These are phyloP conservation scores for Acromyrmex charruanus DNA, from an alignment of 1,140 invertebrate species.

Conservation along the genomic window DNA sequence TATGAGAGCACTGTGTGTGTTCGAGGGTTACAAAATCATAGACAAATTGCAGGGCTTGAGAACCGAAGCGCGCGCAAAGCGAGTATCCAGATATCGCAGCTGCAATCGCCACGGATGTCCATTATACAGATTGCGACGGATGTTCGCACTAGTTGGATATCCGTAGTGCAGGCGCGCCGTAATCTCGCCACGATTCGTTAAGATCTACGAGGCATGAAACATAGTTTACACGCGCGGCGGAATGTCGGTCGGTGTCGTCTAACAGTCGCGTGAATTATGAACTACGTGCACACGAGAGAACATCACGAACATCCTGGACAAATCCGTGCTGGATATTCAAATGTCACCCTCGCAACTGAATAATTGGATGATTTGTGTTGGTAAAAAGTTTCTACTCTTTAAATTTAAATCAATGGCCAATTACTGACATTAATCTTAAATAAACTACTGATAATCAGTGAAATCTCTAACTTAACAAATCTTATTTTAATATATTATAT, in stretches of 20 bases:
- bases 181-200: conserved; percentile 48
- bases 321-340: conserved; percentile 2
- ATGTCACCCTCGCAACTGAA: background rate
- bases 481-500: too few species aligned
- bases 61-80: background rate
- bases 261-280: conserved; percentile 32
- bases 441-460: too few species aligned
- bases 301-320: background rate
- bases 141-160: conserved; percentile 24
- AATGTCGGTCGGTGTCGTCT: conserved; percentile 29
- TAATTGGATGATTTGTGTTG: background rate
- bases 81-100: background rate
- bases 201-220: conserved; percentile 50
- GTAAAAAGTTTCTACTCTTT: background rate
- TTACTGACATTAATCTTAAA: too few species aligned
- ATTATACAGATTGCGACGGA: conserved; percentile 50
- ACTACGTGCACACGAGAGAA: background rate
- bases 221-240: conserved; percentile 32
- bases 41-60: conserved; percentile 7
- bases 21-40: background rate
- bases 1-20: background rate
- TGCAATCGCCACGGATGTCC: conserved; percentile 36
- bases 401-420: too few species aligned
- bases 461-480: too few species aligned
- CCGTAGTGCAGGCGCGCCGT: conserved; percentile 6